Evolutionary conservation across 1,140 invertebrate species (phyloP).

Genomic region (Heliconius eleuchia): DNA sequence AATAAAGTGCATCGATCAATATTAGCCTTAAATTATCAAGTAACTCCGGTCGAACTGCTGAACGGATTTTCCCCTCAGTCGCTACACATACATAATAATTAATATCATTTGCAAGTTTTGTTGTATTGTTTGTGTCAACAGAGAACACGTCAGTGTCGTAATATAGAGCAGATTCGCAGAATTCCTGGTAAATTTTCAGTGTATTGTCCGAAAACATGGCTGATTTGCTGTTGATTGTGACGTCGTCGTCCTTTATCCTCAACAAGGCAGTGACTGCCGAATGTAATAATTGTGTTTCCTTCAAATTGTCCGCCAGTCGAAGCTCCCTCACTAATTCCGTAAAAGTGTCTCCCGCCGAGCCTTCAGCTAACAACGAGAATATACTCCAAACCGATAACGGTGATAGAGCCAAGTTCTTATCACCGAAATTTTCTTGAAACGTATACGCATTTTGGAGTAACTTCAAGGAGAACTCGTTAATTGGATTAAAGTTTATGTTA

Average conservation of each 20-base stretch:
- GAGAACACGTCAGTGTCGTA: conserved; percentile 64
- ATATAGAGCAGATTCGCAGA: conserved; percentile 61
- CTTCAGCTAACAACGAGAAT: conserved; percentile 78
- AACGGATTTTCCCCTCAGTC: conserved; percentile 63
- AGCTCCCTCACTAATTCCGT: conserved; percentile 73
- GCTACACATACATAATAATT: conserved; percentile 69
- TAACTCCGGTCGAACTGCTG: conserved; percentile 62
- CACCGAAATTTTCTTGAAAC: conserved; percentile 63
- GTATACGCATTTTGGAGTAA: conserved; percentile 64
- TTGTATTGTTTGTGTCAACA: conserved; percentile 61
- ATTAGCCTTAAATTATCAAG: conserved; percentile 83
- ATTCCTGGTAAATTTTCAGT: conserved; percentile 63
- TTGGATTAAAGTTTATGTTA: conserved; percentile 49
- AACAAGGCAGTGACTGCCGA: conserved; percentile 52
- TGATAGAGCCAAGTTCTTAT: conserved; percentile 70
- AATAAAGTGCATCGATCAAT: conserved; percentile 88
- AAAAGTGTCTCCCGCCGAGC: conserved; percentile 76
- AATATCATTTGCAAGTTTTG: conserved; percentile 65
- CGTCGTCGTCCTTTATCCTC: conserved; percentile 49
- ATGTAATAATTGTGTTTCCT: conserved; percentile 62
- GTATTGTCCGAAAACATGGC: conserved; percentile 62
- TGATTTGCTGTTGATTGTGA: conserved; percentile 57
- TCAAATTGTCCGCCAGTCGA: conserved; percentile 64
- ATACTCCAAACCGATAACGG: conserved; percentile 80
- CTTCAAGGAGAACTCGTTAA: conserved; percentile 65